Conservation (phyloP, 2,888 invertebrate species). For the Leptopilina myrica region DNA sequence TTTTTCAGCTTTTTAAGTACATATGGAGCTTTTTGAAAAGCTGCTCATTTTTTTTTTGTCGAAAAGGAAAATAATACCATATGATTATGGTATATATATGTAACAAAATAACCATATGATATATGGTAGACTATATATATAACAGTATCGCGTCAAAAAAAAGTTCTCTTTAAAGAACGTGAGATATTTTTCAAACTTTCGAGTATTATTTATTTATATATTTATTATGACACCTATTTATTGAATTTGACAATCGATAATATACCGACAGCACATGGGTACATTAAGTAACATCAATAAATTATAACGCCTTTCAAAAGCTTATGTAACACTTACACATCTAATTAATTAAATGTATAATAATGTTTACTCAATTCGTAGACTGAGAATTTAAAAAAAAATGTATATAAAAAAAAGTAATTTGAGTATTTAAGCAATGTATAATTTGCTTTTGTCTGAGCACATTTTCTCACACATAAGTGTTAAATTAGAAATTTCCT, state of each 20-base stretch:
- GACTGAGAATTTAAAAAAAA: not conserved
- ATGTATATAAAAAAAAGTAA: not conserved
- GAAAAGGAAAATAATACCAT: not conserved
- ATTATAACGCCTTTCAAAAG: constrained; percentile 35
- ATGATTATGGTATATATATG: no score
- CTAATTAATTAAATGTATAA: constrained; percentile 35
- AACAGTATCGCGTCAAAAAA: constrained; percentile 33
- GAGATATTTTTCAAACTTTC: not conserved
- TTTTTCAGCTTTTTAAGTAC: no score
- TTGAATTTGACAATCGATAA: constrained; percentile 35
- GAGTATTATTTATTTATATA: not conserved
- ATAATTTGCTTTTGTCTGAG: not conserved
- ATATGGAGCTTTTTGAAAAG: no score
- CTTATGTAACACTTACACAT: constrained; percentile 40
- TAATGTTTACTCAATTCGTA: not conserved
- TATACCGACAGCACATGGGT: constrained; percentile 28
- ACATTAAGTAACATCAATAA: constrained; percentile 40
- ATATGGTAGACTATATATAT: constrained; percentile 7
- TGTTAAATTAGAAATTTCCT: not conserved
- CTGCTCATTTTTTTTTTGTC: not conserved
- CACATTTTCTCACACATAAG: not conserved
- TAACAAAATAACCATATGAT: no score
- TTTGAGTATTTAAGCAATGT: no score
- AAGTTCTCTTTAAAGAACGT: not conserved
- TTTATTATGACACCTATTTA: constrained; percentile 23